Evolutionary conservation across 2,888 invertebrate genomes (phyloP).

Genomic region (Barypeithes pellucidus): DNA sequence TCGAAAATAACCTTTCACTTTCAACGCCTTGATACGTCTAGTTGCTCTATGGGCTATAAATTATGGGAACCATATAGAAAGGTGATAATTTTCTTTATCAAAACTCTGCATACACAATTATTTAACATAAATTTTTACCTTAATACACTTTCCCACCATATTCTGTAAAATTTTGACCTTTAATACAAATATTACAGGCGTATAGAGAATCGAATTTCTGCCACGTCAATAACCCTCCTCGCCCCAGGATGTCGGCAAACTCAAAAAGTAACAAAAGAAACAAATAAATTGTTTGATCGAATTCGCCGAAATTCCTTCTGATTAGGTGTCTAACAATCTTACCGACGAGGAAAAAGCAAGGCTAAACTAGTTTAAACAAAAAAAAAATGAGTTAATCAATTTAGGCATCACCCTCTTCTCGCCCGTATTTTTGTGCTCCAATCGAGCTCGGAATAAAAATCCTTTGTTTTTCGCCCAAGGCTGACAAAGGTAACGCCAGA

Average conservation of each 20-base stretch:
- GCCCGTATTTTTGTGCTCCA: conserved; percentile 31
- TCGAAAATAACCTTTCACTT: too few species aligned
- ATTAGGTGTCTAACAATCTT: conserved; percentile 23
- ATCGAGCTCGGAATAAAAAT: conserved; percentile 37
- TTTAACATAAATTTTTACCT: too few species aligned
- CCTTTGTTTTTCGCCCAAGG: conserved; percentile 17
- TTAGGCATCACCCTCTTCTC: conserved; percentile 27
- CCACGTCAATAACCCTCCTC: background rate
- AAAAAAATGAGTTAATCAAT: conserved; percentile 43
- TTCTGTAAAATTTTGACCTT: too few species aligned
- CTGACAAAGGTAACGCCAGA: conserved; percentile 6
- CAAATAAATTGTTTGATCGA: conserved; percentile 23
- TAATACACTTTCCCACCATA: too few species aligned
- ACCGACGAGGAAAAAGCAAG: conserved; percentile 11
- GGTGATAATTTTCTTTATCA: too few species aligned
- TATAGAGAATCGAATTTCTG: background rate
- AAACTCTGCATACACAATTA: too few species aligned
- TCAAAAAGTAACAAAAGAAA: conserved; percentile 19
- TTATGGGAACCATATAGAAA: too few species aligned
- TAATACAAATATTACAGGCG: too few species aligned
- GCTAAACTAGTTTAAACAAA: conserved; percentile 42
- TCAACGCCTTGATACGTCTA: too few species aligned
- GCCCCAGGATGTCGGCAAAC: conserved; percentile 5
- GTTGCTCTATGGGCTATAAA: too few species aligned
- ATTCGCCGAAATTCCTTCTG: conserved; percentile 22